Evolutionary conservation across 2,113 vertebrate species (phyloP).

Genomic region (Coregonus clupeaformis): DNA sequence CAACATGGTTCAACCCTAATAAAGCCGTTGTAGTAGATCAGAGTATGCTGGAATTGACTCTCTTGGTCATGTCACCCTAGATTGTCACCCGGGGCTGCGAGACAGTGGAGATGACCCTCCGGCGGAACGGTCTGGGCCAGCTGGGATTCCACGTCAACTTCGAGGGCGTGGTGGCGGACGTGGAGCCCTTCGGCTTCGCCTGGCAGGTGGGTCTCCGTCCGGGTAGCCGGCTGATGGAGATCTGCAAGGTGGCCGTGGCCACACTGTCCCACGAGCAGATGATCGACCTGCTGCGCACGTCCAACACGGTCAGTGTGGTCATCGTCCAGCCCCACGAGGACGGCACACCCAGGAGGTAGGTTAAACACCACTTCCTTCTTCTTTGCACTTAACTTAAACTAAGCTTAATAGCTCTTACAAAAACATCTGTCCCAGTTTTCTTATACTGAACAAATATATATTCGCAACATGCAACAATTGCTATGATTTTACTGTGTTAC

Average conservation of each 20-base stretch:
- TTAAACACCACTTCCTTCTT: not conserved
- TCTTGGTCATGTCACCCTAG: conserved; percentile 45
- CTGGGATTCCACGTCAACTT: conserved; percentile 88
- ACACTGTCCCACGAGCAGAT: conserved; percentile 85
- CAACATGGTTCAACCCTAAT: too few species aligned
- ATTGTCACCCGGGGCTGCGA: conserved; percentile 83
- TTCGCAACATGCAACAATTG: too few species aligned
- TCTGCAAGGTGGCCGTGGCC: conserved; percentile 84
- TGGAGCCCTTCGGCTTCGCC: conserved; percentile 85
- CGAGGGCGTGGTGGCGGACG: conserved; percentile 85
- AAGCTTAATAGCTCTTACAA: too few species aligned
- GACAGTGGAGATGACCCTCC: conserved; percentile 81
- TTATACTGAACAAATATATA: too few species aligned
- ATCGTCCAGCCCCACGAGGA: conserved; percentile 84
- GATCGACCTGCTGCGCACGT: conserved; percentile 83
- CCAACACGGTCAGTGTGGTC: conserved; percentile 80
- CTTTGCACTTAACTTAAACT: too few species aligned
- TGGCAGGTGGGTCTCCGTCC: conserved; percentile 86
- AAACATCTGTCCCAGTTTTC: too few species aligned
- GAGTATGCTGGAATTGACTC: not conserved
- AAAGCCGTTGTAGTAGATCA: not conserved
- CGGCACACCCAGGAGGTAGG: conserved; percentile 80
- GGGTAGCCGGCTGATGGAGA: conserved; percentile 84
- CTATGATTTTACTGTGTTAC: too few species aligned
- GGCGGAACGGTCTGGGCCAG: conserved; percentile 83